Base-by-base conservation (phyloP, 2,888 invertebrate species). In the Dioctria linearis region DNA sequence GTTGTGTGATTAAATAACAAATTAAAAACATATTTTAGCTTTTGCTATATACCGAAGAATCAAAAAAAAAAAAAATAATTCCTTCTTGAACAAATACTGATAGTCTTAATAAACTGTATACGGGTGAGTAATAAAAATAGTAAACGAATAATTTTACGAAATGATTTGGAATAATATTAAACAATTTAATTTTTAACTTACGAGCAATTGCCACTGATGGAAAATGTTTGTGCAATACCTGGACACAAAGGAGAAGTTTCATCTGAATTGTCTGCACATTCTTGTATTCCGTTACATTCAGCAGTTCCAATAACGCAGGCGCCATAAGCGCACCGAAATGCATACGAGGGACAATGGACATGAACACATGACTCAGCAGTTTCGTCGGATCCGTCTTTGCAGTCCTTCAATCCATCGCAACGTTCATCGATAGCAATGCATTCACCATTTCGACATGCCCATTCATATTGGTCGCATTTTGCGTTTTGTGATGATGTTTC, bases 271-370 rank as follows among this genome's bases (percentile, higher is more conserved):
- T 86, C 86, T 0, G 78, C 83, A 79, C 86, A 86, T 42, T 86
- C 84, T 4, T 37, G 49, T 0, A 54, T 39, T 2, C 83, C 82
- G 82, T 86, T 84, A 51, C 86, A 86, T 71, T 61, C 71, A 0
- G 81, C 78, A 0, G 25, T 61, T 0, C 83, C 83, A 3, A 73
- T 42, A 37, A 86, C 84, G 54, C 86, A 86, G 1, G 86, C 88
- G 0, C 88, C 88, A 6, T 88, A 88, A 3, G 84, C 85, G 80
- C 88, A 88, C 25, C 84, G 84, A 80, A 86, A 87, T 51, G 91
- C 89, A 83, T 90, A 90, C 0, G 86, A 82, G 0, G 90, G 90
- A 84, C 93, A 93, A 82, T 84, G 71, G 0, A 82, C 46, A n/a
- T 86, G 83, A 11, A 86, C 83, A 65, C 89, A 89, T 9, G 81